Evolutionary conservation across 2,113 vertebrate species (phyloP).

Genomic region (Heloderma charlesbogerti): DNA sequence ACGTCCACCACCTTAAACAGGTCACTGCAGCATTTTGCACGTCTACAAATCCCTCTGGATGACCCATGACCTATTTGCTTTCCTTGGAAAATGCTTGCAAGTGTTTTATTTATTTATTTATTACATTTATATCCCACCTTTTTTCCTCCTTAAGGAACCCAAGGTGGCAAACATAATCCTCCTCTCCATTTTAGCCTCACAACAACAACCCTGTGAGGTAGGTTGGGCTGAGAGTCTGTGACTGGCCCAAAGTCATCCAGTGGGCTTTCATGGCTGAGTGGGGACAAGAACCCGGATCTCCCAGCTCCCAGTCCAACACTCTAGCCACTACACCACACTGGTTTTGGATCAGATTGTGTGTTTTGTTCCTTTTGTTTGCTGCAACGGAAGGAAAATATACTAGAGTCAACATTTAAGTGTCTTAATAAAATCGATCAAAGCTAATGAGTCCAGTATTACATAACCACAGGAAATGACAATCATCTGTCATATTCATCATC

Average conservation of each 20-base stretch:
- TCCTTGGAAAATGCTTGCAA: not conserved
- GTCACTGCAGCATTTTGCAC: not conserved
- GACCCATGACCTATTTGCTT: not conserved
- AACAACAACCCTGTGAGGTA: too few relatives aligned
- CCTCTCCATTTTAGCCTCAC: too few relatives aligned
- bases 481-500: slow-evolving; percentile 45
- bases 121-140: too few relatives aligned
- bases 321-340: too few relatives aligned
- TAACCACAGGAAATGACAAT: slow-evolving; percentile 45
- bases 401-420: not conserved
- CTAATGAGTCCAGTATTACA: slow-evolving; percentile 28
- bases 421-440: slow-evolving; percentile 39
- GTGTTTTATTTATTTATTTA: not conserved
- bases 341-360: not conserved
- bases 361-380: slow-evolving; percentile 10
- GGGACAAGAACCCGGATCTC: too few relatives aligned
- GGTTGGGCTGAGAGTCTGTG: too few relatives aligned
- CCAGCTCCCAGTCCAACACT: too few relatives aligned
- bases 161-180: too few relatives aligned
- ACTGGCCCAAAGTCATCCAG: too few relatives aligned
- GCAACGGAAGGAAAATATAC: slow-evolving; percentile 13
- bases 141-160: too few relatives aligned
- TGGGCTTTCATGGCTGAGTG: too few relatives aligned
- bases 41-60: not conserved
- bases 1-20: not conserved